A percentile compares a stretch with the other conserved stretches of the same genome.
These are phyloP conservation scores for Cataglyphis albicans DNA, from an alignment of 2,888 invertebrate species.

Conservation along the genomic window DNA sequence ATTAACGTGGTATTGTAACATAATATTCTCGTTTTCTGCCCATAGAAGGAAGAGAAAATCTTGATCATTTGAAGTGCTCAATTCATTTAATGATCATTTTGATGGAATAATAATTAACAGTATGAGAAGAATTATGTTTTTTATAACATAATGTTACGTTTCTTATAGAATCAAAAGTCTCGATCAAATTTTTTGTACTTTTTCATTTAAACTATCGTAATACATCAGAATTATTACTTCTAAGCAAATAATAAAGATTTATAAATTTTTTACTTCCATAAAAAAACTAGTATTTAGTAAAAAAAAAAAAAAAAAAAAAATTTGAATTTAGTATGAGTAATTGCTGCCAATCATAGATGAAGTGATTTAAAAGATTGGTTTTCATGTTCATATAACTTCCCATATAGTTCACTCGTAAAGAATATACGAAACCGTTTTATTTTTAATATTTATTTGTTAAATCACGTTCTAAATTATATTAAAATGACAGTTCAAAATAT, in stretches of 20 bases:
- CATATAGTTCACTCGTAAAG: background rate
- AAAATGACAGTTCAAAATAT: constrained; percentile 1
- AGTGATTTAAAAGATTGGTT: background rate
- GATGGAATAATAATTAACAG: background rate
- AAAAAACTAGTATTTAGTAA: background rate
- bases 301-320: constrained; percentile 4
- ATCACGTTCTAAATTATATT: background rate
- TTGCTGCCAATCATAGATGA: background rate
- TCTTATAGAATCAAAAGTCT: background rate
- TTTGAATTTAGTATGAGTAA: background rate
- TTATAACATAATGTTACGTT: background rate
- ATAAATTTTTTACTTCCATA: background rate
- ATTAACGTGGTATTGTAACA: background rate
- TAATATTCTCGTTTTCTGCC: background rate
- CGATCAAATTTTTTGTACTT: background rate
- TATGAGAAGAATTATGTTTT: background rate
- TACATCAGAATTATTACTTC: background rate
- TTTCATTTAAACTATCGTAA: background rate
- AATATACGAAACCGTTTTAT: background rate
- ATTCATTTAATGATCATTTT: background rate
- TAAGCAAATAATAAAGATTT: background rate
- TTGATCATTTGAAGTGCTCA: background rate
- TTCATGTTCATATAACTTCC: background rate
- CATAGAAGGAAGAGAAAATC: background rate
- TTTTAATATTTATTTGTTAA: background rate